Percentiles rank a stretch among this genome's conserved stretches.
phyloP scores from a whole-genome alignment of 2,113 vertebrate genomes.

The Opisthocomus hoazin region DNA sequence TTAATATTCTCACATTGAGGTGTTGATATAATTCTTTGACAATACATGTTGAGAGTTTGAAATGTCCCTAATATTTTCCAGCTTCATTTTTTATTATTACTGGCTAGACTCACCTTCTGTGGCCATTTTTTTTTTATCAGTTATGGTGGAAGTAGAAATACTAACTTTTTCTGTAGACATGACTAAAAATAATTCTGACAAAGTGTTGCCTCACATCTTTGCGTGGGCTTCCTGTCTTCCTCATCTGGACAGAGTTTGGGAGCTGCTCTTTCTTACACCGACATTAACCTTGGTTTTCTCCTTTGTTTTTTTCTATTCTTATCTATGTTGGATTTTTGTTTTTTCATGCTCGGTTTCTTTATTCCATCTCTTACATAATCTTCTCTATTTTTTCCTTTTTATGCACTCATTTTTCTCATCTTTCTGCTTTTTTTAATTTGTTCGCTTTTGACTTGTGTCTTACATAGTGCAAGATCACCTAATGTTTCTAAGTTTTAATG shows the following conservation, averaged over 20 bases:
- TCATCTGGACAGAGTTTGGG: not conserved
- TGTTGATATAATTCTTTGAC: not conserved
- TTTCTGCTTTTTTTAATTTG: not conserved
- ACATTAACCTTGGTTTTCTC: not conserved
- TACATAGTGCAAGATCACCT: not conserved
- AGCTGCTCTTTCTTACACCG: not conserved
- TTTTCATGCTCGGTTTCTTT: not conserved
- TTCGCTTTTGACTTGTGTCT: not conserved
- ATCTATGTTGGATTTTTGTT: not conserved
- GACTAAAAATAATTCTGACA: not conserved
- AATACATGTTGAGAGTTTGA: not conserved
- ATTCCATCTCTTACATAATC: not conserved
- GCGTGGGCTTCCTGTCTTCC: not conserved
- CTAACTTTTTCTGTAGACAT: not conserved
- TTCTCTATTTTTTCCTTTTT: not conserved
- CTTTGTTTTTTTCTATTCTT: not conserved
- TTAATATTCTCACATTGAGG: not conserved
- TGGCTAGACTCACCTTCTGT: not conserved
- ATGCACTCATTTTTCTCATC: not conserved
- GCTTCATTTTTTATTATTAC: not conserved
- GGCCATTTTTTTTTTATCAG: not conserved
- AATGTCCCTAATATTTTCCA: not conserved
- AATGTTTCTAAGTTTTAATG: not conserved
- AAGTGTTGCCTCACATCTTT: not conserved
- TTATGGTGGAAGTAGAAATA: not conserved